Percentiles rank a stretch among this genome's conserved stretches.
Conservation (phyloP, 2,888 invertebrate species). For the Micoletzkya japonica region DNA sequence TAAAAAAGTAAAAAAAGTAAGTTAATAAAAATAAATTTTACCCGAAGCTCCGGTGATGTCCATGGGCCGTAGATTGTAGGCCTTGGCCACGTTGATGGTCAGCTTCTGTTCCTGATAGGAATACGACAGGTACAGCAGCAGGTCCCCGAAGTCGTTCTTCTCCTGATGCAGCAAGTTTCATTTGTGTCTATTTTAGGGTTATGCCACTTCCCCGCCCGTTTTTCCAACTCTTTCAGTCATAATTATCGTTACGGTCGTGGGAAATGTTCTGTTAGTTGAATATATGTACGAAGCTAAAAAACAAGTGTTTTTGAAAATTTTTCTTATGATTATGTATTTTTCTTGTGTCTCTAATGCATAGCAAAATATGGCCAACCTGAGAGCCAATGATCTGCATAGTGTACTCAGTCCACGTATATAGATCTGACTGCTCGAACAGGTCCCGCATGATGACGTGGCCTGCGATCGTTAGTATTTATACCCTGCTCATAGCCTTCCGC, state of each 20-base stretch:
- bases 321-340: too few species aligned
- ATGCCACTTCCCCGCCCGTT: not conserved
- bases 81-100: conserved; percentile 87
- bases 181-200: not conserved
- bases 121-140: conserved; percentile 88
- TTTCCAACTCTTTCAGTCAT: not conserved
- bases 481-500: too few species aligned
- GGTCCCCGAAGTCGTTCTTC: conserved; percentile 84
- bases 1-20: too few species aligned
- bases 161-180: conserved; percentile 70
- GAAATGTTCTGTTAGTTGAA: too few species aligned
- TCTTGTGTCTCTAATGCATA: too few species aligned
- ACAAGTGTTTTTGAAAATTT: too few species aligned
- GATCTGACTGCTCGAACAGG: conserved; percentile 77
- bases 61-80: conserved; percentile 86
- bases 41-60: conserved; percentile 91
- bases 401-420: conserved; percentile 80
- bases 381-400: conserved; percentile 82
- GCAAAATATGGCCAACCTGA: too few species aligned
- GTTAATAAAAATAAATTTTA: conserved; percentile 63
- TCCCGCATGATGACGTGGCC: conserved; percentile 82
- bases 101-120: conserved; percentile 86
- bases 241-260: too few species aligned
- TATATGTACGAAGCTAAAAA: too few species aligned
- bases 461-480: too few species aligned